These are phyloP conservation scores for Leuctra nigra DNA, from an alignment of 2,888 invertebrate species.

Conservation along the genomic window DNA sequence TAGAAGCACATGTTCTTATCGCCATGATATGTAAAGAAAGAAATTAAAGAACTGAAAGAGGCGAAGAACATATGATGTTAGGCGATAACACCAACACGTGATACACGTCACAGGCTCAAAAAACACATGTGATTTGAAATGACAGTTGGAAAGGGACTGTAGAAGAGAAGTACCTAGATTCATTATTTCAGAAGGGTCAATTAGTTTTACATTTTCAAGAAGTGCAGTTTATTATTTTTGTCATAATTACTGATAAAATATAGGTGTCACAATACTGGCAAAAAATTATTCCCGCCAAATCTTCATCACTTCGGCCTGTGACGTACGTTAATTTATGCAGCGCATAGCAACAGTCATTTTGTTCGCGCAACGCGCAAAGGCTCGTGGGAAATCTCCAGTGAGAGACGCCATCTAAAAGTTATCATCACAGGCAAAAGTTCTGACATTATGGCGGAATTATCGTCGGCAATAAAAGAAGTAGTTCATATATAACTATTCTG, in stretches of 20 bases:
- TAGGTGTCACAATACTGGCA: too few relatives aligned
- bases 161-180: too few relatives aligned
- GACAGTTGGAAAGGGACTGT: too few relatives aligned
- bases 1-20: constrained; percentile 8
- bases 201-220: too few relatives aligned
- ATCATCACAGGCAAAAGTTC: constrained; percentile 29
- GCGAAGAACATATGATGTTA: too few relatives aligned
- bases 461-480: constrained; percentile 29
- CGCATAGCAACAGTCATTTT: constrained; percentile 29
- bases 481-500: constrained; percentile 25
- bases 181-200: too few relatives aligned
- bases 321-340: constrained; percentile 29
- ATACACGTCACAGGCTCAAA: too few relatives aligned
- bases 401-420: constrained; percentile 31
- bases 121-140: too few relatives aligned
- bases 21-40: neutral
- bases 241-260: too few relatives aligned
- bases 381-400: constrained; percentile 30
- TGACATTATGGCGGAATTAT: constrained; percentile 31
- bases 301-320: constrained; percentile 23
- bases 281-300: constrained; percentile 7
- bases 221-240: too few relatives aligned
- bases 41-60: constrained; percentile 1
- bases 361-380: constrained; percentile 25
- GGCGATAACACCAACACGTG: too few relatives aligned